Evolutionary conservation across 1,140 invertebrate genomes (phyloP), one percentile per base, ranked within the genome.

Genomic region (Drosophila biarmipes): DNA sequence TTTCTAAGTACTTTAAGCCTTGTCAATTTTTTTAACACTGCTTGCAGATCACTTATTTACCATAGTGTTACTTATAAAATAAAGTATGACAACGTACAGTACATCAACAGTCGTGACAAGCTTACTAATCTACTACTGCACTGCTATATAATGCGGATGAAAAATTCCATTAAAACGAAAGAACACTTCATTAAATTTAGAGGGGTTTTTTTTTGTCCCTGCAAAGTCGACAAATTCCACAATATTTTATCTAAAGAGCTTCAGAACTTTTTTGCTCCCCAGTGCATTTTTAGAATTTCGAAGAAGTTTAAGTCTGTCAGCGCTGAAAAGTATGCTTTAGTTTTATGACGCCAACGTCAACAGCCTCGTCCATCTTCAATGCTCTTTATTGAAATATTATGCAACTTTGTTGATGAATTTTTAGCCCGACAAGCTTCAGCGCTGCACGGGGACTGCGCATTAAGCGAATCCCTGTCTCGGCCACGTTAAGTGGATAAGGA

Each of bases 361-460:
- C 55, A 34, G 24, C 46, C 58, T 29, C 19, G 15, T 6, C 6
- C n/a, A 43, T 15, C 56, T 35, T 21, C 45, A 62, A 64, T 77
- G 67, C 56, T 67, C 59, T 90, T 86, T 90, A 90, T 90, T 90
- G 81, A 90, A 90, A 90, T 90, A 90, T 90, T 90, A 90, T 90
- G 86, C 86, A 90, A 80, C 81, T 90, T 90, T 87, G 72, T 90
- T 90, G 87, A 90, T 90, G 87, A 90, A 90, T 90, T 90, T 90
- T 87, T 81, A 73, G 79, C 84, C 66, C 64, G 63, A 63, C 55
- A 66, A 58, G 76, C 55, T 84, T 82, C 38, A 64, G 37, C 56
- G 61, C 72, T 84, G 84, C 82, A 82, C 45, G 74, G 82, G 82
- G 82, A 87, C 78, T 66, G 66, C 43, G 78, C 78, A 79, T 81